Evolutionary conservation across 2,888 invertebrate genomes (phyloP), one percentile per base, ranked within the genome.

Genomic region (Plebejus argus): DNA sequence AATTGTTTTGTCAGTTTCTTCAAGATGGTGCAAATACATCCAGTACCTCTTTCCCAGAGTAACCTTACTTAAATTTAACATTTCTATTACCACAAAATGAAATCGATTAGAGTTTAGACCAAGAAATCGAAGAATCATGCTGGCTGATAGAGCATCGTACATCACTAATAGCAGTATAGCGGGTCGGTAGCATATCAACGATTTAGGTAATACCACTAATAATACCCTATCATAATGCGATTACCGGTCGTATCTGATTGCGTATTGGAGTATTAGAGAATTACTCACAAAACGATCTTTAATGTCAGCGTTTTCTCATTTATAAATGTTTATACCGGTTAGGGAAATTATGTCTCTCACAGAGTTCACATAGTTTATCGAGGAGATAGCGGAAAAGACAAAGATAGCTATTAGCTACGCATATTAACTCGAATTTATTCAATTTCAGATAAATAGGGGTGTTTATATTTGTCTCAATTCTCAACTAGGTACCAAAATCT

Each of bases 271-370:
- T 53, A 53, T 53, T 53, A 53, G 53, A 53, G 5, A 53, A 45
- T 53, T 53, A 53, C 5, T 53, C 4, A 53, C 53, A 53, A 53
- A 53, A 53, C 3, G 53, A 53, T 58, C 8, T 61, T 20, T 61
- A 61, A 61, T 61, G 23, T 20, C 58, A 15, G 20, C 61, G 28
- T 33, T 66, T 66, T 66, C 28, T 33, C 66, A 66, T 66, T 66
- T 33, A 61, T 23, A 33, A 66, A 28, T 66, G 66, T 66, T 66
- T 71, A n/a, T n/a, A 71, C 39, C 39, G 35, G n/a, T 20, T 71
- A 71, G 35, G 71, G 39, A 71, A 71, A 71, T 71, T 3, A 20
- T 71, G 33, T 66, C 66, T 71, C 35, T 70, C 70, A 70, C 71
- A n/a, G n/a, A 23, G 71, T 39, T 71, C 71, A 70, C 15, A 39